Percentiles rank a stretch among this genome's conserved stretches.
These are phyloP conservation scores for Steinernema feltiae DNA, from an alignment of 1,140 invertebrate species.

Conservation along the genomic window DNA sequence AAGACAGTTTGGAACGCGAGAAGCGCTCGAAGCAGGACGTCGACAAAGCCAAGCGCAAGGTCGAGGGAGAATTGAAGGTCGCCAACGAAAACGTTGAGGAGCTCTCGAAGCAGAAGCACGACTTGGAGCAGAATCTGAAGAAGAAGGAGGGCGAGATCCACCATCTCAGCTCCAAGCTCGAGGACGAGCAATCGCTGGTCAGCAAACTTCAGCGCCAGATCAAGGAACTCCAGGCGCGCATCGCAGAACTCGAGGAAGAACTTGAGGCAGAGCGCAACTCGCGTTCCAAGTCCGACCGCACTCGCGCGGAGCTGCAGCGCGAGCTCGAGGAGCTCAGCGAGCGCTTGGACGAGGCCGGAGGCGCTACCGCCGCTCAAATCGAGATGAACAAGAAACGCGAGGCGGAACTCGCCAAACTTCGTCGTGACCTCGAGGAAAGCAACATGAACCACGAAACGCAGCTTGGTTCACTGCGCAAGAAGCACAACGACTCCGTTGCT, in stretches of 20 bases:
- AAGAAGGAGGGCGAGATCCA: conserved; percentile 56
- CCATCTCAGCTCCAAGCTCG: conserved; percentile 68
- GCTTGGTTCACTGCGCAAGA: conserved; percentile 89
- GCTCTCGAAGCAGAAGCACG: conserved; percentile 56
- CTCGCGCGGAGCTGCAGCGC: conserved; percentile 85
- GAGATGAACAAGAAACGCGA: conserved; percentile 99
- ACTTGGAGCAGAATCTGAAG: conserved; percentile 54
- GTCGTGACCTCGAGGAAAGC: conserved; percentile 92
- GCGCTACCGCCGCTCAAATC: conserved; percentile 94
- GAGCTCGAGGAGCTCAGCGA: conserved; percentile 90
- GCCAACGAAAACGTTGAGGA: conserved; percentile 74
- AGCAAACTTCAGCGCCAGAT: conserved; percentile 93
- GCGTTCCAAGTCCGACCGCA: conserved; percentile 92
- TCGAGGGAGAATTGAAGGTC: conserved; percentile 94
- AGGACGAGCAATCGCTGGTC: conserved; percentile 92
- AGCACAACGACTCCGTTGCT: conserved; percentile 95
- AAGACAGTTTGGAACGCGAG: conserved; percentile 93
- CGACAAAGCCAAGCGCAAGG: conserved; percentile 83
- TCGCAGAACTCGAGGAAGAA: conserved; percentile 88
- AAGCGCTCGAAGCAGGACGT: conserved; percentile 95
- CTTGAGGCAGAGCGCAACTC: conserved; percentile 93
- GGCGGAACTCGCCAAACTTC: conserved; percentile 91
- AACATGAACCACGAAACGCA: conserved; percentile 96
- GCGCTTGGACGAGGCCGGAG: conserved; percentile 69
- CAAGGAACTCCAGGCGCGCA: conserved; percentile 79